Evolutionary conservation across 2,797 vertebrate species (phyloP), one percentile per base, ranked within the genome.

Genomic region (Cyprinella venusta): DNA sequence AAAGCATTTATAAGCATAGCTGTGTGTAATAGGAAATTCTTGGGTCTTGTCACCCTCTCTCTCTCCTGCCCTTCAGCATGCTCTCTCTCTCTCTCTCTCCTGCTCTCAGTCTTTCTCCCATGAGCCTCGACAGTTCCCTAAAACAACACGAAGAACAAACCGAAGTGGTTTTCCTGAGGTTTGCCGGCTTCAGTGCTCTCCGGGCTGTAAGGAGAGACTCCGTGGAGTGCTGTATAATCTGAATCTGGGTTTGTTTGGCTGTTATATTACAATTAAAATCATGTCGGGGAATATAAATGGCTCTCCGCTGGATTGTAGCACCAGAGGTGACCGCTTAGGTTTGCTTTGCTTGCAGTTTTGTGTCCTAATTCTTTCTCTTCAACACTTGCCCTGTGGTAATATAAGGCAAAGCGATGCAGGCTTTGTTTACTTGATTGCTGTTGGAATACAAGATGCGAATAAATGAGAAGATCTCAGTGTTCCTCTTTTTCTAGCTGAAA

Each of bases 281-380:
- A 89, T 92, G 85, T 86, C 50, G 8, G 83, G 83, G 87, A 86
- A 84, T 84, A 84, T 78, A 68, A 85, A 86, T 80, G 79, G 78
- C 75, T 79, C 84, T 59, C 84, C 54, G 85, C 85, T 83, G 91
- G 90, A 90, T 90, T 90, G 89, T 88, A 91, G 88, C 90, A 85
- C 83, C 85, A 91, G 89, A 86, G 92, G 91, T 90, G 92, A 94
- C 91, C 93, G 86, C 88, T 89, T 91, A 87, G 85, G 78, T 91
- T 93, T 93, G 93, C 93, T 92, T 93, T 88, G 89, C 90, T 93
- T 92, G 92, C 94, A 92, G 90, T 93, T 93, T 92, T 69, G 88
- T 90, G 79, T 81, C 68, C 92, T 92, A 89, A 94, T 94, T 93
- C 89, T 88, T 84, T 90, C 91, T 89, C 70, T 68, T 90, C 79